These are phyloP conservation scores for Labeo catla DNA, from an alignment of 2,113 vertebrate genomes.

Conservation along the genomic window DNA sequence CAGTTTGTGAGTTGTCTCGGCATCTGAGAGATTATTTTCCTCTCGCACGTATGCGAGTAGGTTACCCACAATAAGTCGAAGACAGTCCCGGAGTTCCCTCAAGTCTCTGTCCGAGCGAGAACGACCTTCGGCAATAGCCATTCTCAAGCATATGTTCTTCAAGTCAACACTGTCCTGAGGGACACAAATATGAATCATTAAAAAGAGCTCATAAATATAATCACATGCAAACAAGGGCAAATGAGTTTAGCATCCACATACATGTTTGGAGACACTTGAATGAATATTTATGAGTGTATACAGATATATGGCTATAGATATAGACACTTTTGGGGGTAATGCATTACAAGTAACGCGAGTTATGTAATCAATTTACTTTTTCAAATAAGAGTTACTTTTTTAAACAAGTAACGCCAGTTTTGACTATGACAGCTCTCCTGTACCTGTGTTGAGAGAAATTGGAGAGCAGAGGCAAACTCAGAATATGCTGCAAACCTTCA, in stretches of 20 bases:
- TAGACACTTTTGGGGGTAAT: too few species aligned
- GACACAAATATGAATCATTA: background rate
- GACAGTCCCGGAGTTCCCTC: constrained; percentile 55
- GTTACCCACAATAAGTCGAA: constrained; percentile 48
- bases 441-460: too few species aligned
- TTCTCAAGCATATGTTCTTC: constrained; percentile 58
- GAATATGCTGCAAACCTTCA: too few species aligned
- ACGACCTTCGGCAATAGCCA: constrained; percentile 23
- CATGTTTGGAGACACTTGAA: background rate
- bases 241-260: background rate
- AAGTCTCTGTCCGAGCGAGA: constrained; percentile 43
- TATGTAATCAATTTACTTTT: too few species aligned
- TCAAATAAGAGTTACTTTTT: too few species aligned
- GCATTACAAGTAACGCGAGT: too few species aligned
- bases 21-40: constrained; percentile 27
- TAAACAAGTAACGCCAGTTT: too few species aligned
- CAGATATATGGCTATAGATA: background rate
- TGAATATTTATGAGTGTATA: background rate
- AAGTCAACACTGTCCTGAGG: constrained; percentile 57
- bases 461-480: too few species aligned
- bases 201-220: background rate
- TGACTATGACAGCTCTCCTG: too few species aligned
- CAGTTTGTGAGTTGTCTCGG: constrained; percentile 21
- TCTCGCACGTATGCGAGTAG: constrained; percentile 30
- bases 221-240: background rate